These are phyloP conservation scores for Aplochiton taeniatus DNA, from an alignment of 2,797 vertebrate genomes.

Conservation along the genomic window DNA sequence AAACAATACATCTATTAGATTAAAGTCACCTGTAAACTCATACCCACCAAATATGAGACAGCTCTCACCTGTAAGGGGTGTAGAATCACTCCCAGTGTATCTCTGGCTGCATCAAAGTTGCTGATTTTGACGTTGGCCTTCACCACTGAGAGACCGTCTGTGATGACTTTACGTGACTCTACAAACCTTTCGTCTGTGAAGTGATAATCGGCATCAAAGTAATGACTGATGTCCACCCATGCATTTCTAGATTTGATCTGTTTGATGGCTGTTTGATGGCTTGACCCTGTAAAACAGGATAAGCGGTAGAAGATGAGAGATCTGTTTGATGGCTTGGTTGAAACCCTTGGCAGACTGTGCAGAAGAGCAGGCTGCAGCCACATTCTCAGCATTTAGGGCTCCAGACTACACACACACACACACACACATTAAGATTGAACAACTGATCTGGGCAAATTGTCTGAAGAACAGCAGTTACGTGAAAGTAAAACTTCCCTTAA, in stretches of 20 bases:
- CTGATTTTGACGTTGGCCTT: conserved; percentile 52
- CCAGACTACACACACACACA: background rate
- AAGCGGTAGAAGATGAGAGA: too few species aligned
- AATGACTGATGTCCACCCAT: conserved; percentile 46
- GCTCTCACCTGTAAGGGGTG: conserved; percentile 71
- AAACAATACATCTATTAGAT: too few species aligned
- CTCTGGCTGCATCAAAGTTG: conserved; percentile 55
- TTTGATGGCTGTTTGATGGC: conserved; percentile 34
- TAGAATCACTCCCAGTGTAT: conserved; percentile 57
- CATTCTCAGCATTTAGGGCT: conserved; percentile 3
- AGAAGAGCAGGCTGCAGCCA: conserved; percentile 44
- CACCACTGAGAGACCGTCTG: conserved; percentile 44
- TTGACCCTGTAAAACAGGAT: too few species aligned
- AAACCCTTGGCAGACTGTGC: conserved; percentile 45
- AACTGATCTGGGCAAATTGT: too few species aligned
- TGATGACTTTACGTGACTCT: conserved; percentile 60
- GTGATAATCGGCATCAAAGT: conserved; percentile 53
- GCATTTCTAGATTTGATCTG: conserved; percentile 43
- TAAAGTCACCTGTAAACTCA: conserved; percentile 66
- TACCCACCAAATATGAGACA: too few species aligned
- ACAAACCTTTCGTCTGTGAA: conserved; percentile 65
- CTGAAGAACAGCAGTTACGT: too few species aligned
- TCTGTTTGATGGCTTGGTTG: conserved; percentile 23
- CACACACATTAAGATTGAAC: background rate
- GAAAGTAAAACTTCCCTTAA: too few species aligned